Conservation (phyloP, 1,140 invertebrate genomes). For the Thereuonema tuberculata region DNA sequence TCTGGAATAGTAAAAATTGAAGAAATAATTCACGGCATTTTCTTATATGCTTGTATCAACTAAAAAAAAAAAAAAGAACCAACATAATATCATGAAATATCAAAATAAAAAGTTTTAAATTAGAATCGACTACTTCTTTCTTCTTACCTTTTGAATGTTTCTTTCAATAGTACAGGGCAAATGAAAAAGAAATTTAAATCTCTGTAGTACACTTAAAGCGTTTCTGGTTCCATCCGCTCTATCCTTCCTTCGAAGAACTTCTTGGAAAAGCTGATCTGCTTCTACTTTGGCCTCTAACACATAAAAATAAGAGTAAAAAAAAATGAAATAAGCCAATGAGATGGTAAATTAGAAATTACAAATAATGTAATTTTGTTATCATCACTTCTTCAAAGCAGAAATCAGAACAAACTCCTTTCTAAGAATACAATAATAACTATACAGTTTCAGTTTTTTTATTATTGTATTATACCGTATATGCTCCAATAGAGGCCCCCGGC, state of each 20-base stretch:
- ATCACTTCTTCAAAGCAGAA: conserved; percentile 10
- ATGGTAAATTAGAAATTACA: too few species aligned
- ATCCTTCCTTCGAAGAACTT: conserved; percentile 83
- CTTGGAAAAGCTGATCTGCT: conserved; percentile 85
- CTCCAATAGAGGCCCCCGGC: too few species aligned
- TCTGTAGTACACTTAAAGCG: conserved; percentile 77
- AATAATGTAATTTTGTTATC: not conserved
- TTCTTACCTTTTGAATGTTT: conserved; percentile 74
- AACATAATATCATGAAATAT: not conserved
- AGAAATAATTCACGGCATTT: too few species aligned
- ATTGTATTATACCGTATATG: too few species aligned
- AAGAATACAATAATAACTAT: not conserved
- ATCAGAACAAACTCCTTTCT: not conserved
- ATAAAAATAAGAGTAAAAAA: conserved; percentile 10
- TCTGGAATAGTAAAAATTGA: too few species aligned
- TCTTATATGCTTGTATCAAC: too few species aligned
- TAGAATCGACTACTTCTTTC: conserved; percentile 7
- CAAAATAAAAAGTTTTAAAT: too few species aligned
- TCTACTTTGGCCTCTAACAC: conserved; percentile 68
- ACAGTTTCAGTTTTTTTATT: too few species aligned
- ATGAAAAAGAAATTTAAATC: conserved; percentile 85
- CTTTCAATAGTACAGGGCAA: conserved; percentile 85
- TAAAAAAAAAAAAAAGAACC: too few species aligned
- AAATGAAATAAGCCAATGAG: not conserved
- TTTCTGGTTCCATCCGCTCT: conserved; percentile 90